These are phyloP conservation scores for Cavia porcellus DNA, from an alignment of 2,113 vertebrate genomes.

Conservation along the genomic window DNA sequence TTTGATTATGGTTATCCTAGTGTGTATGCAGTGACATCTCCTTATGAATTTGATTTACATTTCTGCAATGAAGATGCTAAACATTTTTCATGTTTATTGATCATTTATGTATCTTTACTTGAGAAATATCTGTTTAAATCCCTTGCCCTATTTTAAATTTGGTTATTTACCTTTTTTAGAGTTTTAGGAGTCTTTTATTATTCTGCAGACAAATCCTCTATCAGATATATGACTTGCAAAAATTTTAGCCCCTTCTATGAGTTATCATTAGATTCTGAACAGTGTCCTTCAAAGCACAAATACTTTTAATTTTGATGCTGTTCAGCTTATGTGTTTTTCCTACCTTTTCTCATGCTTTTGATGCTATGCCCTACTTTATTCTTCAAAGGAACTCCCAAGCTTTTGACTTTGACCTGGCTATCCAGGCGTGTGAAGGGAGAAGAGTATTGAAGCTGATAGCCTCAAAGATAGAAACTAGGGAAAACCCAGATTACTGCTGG, in stretches of 20 bases:
- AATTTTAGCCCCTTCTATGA: background rate
- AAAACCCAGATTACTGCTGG: background rate
- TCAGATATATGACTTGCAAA: background rate
- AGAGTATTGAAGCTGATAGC: background rate
- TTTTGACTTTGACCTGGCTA: background rate
- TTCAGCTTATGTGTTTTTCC: too few relatives aligned
- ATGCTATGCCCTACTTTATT: background rate
- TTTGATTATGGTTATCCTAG: background rate
- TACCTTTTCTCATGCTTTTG: background rate
- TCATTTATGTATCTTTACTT: background rate
- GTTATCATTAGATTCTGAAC: background rate
- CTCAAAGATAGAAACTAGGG: background rate
- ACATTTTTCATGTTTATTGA: background rate
- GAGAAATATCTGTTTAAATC: background rate
- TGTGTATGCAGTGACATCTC: background rate
- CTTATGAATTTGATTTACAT: background rate
- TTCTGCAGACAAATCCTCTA: background rate
- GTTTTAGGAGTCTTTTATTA: background rate
- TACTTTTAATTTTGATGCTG: background rate
- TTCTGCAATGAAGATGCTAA: background rate
- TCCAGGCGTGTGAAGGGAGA: background rate
- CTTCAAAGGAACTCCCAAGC: background rate
- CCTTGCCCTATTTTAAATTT: background rate
- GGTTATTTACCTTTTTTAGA: background rate
- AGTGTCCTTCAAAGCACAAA: background rate